Percentiles rank a stretch among this genome's conserved stretches.
Conservation (phyloP, 2,113 vertebrate genomes). For the Phodopus roborovskii region DNA sequence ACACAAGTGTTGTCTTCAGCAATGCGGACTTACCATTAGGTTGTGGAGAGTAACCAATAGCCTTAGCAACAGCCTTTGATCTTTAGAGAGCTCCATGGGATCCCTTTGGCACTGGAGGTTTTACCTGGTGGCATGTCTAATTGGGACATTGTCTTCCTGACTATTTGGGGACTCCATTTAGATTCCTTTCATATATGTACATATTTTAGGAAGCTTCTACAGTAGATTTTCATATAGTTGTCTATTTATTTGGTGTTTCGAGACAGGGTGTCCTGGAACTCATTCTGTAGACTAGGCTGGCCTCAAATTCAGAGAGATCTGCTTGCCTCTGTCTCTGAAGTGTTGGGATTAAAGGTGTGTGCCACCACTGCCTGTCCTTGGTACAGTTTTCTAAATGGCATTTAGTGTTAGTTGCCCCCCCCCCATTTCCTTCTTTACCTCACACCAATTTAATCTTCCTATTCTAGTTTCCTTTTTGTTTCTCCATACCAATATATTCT, state of each 20-base stretch:
- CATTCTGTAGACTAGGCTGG: too few species aligned
- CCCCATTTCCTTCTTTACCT: neutral
- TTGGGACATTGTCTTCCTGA: neutral
- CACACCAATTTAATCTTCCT: too few species aligned
- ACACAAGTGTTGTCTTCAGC: neutral
- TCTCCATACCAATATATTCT: neutral
- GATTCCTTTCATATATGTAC: neutral
- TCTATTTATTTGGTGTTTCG: too few species aligned
- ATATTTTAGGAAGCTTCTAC: neutral
- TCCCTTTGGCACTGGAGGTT: neutral
- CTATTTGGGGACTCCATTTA: neutral
- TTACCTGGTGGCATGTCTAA: neutral
- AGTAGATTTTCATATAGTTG: neutral
- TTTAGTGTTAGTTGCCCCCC: neutral
- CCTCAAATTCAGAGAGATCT: too few species aligned
- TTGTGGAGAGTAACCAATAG: neutral
- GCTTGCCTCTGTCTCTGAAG: too few species aligned
- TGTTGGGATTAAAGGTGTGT: too few species aligned
- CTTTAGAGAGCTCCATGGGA: neutral
- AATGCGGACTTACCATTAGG: neutral
- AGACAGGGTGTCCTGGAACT: too few species aligned
- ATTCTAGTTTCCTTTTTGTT: neutral
- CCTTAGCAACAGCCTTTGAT: neutral
- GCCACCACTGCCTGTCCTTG: too few species aligned
- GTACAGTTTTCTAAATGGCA: neutral